phyloP scores from a whole-genome alignment of 2,113 vertebrate species.

The Ptyas mucosa region DNA sequence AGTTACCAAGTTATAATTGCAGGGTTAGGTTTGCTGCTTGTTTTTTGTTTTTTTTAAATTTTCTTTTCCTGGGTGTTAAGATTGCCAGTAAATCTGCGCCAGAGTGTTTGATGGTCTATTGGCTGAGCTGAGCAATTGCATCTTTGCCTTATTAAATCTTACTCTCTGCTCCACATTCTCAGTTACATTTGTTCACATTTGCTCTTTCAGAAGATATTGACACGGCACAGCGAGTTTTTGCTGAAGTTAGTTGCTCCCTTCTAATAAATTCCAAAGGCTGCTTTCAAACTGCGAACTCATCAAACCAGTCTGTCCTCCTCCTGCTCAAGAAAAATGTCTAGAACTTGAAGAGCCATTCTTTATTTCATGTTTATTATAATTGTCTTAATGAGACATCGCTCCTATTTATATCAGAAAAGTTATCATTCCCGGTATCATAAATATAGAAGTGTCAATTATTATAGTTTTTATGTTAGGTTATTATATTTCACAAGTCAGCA shows the following conservation, averaged over 20 bases:
- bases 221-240: slow-evolving; percentile 37
- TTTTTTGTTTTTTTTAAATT: not conserved
- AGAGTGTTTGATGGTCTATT: slow-evolving; percentile 10
- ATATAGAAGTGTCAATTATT: not conserved
- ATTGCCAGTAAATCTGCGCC: not conserved
- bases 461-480: not conserved
- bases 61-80: not conserved
- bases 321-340: not conserved
- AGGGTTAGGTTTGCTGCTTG: not conserved
- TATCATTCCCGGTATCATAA: not conserved
- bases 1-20: not conserved
- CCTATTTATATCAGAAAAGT: not conserved
- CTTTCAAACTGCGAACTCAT: slow-evolving; percentile 9
- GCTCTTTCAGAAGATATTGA: slow-evolving; percentile 39
- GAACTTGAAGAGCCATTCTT: slow-evolving; percentile 2
- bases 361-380: slow-evolving; percentile 6
- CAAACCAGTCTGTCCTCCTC: not conserved
- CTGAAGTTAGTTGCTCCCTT: slow-evolving; percentile 40
- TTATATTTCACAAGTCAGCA: not conserved
- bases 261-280: slow-evolving; percentile 38
- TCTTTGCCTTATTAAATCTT: slow-evolving; percentile 7
- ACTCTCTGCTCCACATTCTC: not conserved
- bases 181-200: slow-evolving; percentile 21
- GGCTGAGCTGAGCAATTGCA: slow-evolving; percentile 38
- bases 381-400: not conserved